Evolutionary conservation across 2,113 vertebrate genomes (phyloP).

Genomic region (Symphodus melops): DNA sequence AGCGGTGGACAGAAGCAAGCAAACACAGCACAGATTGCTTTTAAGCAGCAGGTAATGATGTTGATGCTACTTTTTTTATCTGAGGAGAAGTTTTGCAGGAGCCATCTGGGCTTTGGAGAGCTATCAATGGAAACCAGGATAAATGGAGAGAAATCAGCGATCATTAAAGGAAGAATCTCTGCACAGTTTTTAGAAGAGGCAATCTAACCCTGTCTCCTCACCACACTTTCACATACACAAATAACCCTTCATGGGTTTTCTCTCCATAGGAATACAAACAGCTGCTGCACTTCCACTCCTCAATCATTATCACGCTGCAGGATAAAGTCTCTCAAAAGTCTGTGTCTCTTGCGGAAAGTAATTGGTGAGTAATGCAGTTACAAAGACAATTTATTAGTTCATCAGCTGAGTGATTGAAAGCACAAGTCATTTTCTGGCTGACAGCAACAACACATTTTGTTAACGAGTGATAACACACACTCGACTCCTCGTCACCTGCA

Average conservation of each 20-base stretch:
- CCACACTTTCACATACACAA: slow-evolving; percentile 34
- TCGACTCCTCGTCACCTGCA: not conserved
- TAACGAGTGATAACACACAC: slow-evolving; percentile 53
- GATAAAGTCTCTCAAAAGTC: not conserved
- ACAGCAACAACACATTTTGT: slow-evolving; percentile 53
- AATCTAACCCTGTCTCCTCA: not conserved
- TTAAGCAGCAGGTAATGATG: slow-evolving; percentile 44
- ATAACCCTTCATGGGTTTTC: slow-evolving; percentile 58
- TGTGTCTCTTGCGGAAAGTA: slow-evolving; percentile 28
- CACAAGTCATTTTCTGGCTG: slow-evolving; percentile 60
- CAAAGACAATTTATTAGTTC: slow-evolving; percentile 44
- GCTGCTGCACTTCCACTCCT: slow-evolving; percentile 17
- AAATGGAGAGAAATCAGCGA: slow-evolving; percentile 11
- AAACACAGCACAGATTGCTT: slow-evolving; percentile 45
- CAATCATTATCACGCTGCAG: slow-evolving; percentile 19
- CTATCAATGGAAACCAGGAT: slow-evolving; percentile 35
- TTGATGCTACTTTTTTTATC: slow-evolving; percentile 29
- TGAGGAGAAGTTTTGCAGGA: slow-evolving; percentile 30
- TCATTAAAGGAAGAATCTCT: slow-evolving; percentile 7
- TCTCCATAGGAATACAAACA: slow-evolving; percentile 52
- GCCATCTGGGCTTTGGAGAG: slow-evolving; percentile 33
- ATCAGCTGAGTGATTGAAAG: slow-evolving; percentile 63
- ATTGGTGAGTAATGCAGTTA: slow-evolving; percentile 52
- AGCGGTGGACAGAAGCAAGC: not conserved
- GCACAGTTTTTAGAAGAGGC: not conserved